Conservation (phyloP, 2,888 invertebrate genomes). For the Prionchulus punctatus region DNA sequence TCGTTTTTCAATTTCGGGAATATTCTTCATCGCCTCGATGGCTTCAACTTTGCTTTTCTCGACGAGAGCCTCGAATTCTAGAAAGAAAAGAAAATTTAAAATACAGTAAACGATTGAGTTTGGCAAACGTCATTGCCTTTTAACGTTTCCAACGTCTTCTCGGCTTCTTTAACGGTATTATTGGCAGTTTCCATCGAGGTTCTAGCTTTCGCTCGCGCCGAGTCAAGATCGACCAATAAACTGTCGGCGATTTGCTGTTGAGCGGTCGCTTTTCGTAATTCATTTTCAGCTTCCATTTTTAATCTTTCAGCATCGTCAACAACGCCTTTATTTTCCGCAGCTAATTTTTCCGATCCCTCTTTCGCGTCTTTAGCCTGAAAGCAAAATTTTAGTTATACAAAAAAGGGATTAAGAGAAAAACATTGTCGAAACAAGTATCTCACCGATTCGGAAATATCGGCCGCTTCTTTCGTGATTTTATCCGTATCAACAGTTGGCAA, state of each 20-base stretch:
- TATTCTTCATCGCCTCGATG: constrained; percentile 52
- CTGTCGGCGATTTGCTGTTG: constrained; percentile 64
- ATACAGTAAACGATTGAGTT: too few relatives aligned
- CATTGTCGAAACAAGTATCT: constrained; percentile 3
- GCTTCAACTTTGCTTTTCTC: constrained; percentile 63
- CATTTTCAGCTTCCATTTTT: constrained; percentile 36
- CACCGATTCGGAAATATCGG: constrained; percentile 51
- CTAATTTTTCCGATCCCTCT: constrained; percentile 33
- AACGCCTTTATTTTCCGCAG: constrained; percentile 44
- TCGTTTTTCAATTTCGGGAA: constrained; percentile 54
- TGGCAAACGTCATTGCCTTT: constrained; percentile 41
- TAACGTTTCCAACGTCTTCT: constrained; percentile 57
- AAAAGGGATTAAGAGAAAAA: not conserved
- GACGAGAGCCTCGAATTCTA: constrained; percentile 67
- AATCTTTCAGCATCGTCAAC: constrained; percentile 46
- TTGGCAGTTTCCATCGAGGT: constrained; percentile 71
- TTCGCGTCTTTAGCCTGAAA: constrained; percentile 13
- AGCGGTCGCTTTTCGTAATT: constrained; percentile 43
- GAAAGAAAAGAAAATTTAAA: constrained; percentile 7
- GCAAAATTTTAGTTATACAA: not conserved
- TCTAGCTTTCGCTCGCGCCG: constrained; percentile 49
- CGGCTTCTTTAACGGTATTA: constrained; percentile 58
- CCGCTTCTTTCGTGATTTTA: constrained; percentile 27
- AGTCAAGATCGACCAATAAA: constrained; percentile 59
- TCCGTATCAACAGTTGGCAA: constrained; percentile 59